phyloP scores from a whole-genome alignment of 1,140 invertebrate species.

The Papilio aristodemus region DNA sequence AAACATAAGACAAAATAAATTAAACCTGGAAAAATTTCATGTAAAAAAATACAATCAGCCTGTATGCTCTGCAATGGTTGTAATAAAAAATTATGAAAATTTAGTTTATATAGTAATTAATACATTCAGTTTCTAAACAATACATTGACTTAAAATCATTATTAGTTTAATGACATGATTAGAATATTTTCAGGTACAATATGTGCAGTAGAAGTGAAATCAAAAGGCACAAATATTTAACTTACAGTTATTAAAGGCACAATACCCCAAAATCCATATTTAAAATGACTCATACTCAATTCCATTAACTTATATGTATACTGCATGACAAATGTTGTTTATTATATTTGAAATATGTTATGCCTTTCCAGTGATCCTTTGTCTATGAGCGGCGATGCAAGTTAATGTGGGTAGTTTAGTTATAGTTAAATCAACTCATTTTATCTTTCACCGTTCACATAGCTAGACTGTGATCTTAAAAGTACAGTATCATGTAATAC shows the following conservation, averaged over 20 bases:
- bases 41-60: too few relatives aligned
- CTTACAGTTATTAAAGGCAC: slow-evolving; percentile 73
- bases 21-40: too few relatives aligned
- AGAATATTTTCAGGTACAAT: slow-evolving; percentile 70
- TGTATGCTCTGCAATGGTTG: too few relatives aligned
- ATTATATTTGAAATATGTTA: too few relatives aligned
- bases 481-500: too few relatives aligned
- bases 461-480: too few relatives aligned
- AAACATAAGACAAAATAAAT: too few relatives aligned
- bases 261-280: slow-evolving; percentile 66
- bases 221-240: slow-evolving; percentile 76
- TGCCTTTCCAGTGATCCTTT: too few relatives aligned
- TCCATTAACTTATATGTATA: slow-evolving; percentile 29
- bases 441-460: too few relatives aligned
- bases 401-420: too few relatives aligned
- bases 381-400: too few relatives aligned
- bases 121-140: background rate
- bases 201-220: slow-evolving; percentile 64
- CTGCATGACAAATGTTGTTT: background rate
- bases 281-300: slow-evolving; percentile 40
- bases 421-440: too few relatives aligned
- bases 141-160: slow-evolving; percentile 24
- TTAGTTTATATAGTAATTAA: background rate
- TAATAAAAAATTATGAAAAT: background rate
- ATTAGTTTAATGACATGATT: slow-evolving; percentile 41